Percentiles rank a stretch among this genome's conserved stretches.
phyloP scores from a whole-genome alignment of 92 coral and sea anemone species.

The Parazoanthus atlanticus region DNA sequence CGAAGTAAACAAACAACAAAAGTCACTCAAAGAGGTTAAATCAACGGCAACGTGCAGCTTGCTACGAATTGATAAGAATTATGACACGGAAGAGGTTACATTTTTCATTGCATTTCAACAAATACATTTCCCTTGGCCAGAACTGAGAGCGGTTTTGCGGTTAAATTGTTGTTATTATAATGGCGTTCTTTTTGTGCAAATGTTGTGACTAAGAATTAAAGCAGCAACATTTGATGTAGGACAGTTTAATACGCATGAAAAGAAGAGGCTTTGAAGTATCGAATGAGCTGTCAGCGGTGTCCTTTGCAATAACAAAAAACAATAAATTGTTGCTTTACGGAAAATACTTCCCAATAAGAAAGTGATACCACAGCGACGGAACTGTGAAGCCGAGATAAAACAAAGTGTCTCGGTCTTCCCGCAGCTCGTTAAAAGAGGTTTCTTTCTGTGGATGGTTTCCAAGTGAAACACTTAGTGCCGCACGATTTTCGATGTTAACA shows the following conservation, averaged over 20 bases:
- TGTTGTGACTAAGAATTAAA: background rate
- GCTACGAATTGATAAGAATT: background rate
- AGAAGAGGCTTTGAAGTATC: background rate
- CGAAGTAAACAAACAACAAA: background rate
- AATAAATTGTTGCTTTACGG: background rate
- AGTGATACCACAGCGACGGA: background rate
- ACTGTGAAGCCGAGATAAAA: constrained; percentile 4
- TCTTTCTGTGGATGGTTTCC: background rate
- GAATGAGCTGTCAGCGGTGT: background rate
- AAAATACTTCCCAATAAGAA: constrained; percentile 18
- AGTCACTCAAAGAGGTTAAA: background rate
- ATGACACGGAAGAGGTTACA: background rate
- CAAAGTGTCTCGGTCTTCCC: background rate
- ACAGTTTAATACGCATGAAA: background rate
- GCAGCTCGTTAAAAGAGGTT: background rate
- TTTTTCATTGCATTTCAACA: background rate
- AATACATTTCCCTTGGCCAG: background rate
- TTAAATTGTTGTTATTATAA: background rate
- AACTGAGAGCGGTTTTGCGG: background rate
- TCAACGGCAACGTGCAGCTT: background rate
- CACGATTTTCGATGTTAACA: background rate
- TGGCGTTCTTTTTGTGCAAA: background rate
- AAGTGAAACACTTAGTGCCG: background rate
- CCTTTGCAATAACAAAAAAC: constrained; percentile 2
- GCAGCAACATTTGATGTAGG: background rate